Evolutionary conservation across 2,888 invertebrate species (phyloP).

Genomic region (Brachyopa scutellaris): DNA sequence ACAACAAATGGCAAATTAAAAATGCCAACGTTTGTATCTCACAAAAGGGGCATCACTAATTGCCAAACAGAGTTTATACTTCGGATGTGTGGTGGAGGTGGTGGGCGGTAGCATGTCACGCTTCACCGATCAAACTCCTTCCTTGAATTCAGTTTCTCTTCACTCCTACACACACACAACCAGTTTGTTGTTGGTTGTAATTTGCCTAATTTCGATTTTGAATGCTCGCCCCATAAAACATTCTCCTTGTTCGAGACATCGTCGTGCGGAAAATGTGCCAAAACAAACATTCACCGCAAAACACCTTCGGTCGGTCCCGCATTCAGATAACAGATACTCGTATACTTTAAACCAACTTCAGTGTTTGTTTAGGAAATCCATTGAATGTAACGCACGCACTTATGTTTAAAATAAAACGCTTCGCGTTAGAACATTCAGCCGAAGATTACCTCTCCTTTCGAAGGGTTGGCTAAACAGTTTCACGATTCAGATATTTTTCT

Average conservation of each 20-base stretch:
- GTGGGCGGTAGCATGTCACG: slow-evolving; percentile 57
- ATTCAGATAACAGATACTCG: slow-evolving; percentile 5
- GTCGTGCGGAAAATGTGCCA: slow-evolving; percentile 56
- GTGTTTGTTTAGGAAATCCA: slow-evolving; percentile 43
- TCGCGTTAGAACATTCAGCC: too few relatives aligned
- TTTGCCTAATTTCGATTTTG: slow-evolving; percentile 58
- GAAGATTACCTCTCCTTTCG: slow-evolving; percentile 36
- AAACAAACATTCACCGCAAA: slow-evolving; percentile 53
- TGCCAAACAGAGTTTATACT: slow-evolving; percentile 32
- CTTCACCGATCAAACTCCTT: slow-evolving; percentile 45
- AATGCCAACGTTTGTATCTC: slow-evolving; percentile 32
- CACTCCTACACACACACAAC: background rate
- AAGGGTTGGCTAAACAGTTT: slow-evolving; percentile 53
- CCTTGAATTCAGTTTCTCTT: slow-evolving; percentile 5
- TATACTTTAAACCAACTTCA: slow-evolving; percentile 1
- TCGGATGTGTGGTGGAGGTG: slow-evolving; percentile 6
- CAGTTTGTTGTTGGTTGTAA: slow-evolving; percentile 50
- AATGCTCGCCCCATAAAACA: slow-evolving; percentile 33
- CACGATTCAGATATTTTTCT: slow-evolving; percentile 35
- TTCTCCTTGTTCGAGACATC: background rate
- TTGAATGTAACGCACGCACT: slow-evolving; percentile 19
- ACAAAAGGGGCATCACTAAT: slow-evolving; percentile 51
- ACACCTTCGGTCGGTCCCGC: slow-evolving; percentile 32
- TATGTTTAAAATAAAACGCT: slow-evolving; percentile 22
- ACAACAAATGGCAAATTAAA: slow-evolving; percentile 31